These are phyloP conservation scores for Prochilodus magdalenae DNA, from an alignment of 2,113 vertebrate species.

Conservation along the genomic window DNA sequence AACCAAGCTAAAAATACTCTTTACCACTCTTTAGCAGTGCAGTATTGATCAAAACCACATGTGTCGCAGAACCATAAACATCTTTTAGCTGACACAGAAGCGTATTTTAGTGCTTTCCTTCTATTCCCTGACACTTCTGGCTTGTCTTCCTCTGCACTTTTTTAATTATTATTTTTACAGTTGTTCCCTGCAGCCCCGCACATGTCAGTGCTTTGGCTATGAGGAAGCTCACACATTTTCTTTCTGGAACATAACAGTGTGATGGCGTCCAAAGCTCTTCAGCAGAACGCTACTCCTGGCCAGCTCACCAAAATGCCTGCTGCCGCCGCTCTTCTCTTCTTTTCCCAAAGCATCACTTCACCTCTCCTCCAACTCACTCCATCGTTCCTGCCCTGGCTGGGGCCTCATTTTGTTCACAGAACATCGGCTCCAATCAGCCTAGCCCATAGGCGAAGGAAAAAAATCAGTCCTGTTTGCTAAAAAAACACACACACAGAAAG, in stretches of 20 bases:
- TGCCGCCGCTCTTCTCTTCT: constrained; percentile 14
- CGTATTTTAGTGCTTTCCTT: too few relatives aligned
- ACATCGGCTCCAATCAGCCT: background rate
- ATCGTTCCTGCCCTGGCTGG: background rate
- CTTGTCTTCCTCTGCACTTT: background rate
- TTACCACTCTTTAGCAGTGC: too few relatives aligned
- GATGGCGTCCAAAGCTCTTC: constrained; percentile 40
- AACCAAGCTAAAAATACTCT: too few relatives aligned
- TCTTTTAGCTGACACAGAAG: background rate
- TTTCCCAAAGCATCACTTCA: constrained; percentile 9
- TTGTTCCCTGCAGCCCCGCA: constrained; percentile 40
- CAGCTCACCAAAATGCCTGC: constrained; percentile 19
- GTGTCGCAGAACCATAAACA: background rate
- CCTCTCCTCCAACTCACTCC: constrained; percentile 1
- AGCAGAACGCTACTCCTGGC: constrained; percentile 46
- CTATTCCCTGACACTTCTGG: too few relatives aligned
- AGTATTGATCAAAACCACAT: background rate
- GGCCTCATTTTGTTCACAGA: too few relatives aligned
- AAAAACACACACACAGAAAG: background rate
- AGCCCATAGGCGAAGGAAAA: too few relatives aligned
- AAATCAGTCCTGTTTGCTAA: background rate
- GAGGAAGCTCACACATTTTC: constrained; percentile 45
- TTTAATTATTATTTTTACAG: constrained; percentile 20
- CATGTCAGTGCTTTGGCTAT: constrained; percentile 12
- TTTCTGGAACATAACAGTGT: constrained; percentile 32